Evolutionary conservation across 2,888 invertebrate species (phyloP).

Genomic region (Cosmia trapezina): DNA sequence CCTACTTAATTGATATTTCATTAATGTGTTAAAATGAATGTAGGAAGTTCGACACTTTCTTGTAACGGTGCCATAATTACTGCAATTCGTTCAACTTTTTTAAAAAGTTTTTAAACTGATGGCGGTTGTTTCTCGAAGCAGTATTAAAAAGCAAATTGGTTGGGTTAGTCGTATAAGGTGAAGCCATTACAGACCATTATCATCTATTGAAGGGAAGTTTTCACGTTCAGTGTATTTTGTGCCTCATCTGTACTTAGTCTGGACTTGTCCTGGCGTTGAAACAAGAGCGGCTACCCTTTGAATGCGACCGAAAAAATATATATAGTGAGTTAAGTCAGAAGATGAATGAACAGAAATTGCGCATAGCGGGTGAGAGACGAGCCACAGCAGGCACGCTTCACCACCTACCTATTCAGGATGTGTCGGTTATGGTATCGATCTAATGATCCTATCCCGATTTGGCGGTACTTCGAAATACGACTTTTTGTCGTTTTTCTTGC

Average conservation of each 20-base stretch:
- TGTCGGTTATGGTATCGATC: slow-evolving; percentile 87
- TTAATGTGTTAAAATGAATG: slow-evolving; percentile 39
- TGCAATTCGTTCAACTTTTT: slow-evolving; percentile 33
- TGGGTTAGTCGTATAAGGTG: slow-evolving; percentile 70
- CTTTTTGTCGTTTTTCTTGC: slow-evolving; percentile 86
- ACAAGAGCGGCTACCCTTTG: slow-evolving; percentile 70
- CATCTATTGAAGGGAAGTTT: slow-evolving; percentile 70
- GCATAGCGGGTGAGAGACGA: slow-evolving; percentile 67
- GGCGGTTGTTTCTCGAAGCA: slow-evolving; percentile 15
- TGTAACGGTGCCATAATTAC: slow-evolving; percentile 22
- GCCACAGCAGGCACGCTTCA: slow-evolving; percentile 80
- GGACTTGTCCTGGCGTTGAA: slow-evolving; percentile 49
- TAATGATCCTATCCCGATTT: slow-evolving; percentile 87
- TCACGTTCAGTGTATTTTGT: slow-evolving; percentile 61
- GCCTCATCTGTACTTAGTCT: slow-evolving; percentile 54
- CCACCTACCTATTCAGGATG: slow-evolving; percentile 89
- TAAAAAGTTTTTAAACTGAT: slow-evolving; percentile 16
- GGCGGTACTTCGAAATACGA: slow-evolving; percentile 81
- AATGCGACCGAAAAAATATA: slow-evolving; percentile 66
- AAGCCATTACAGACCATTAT: slow-evolving; percentile 72
- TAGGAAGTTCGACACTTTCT: slow-evolving; percentile 35
- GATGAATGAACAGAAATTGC: slow-evolving; percentile 85
- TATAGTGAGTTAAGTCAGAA: slow-evolving; percentile 65
- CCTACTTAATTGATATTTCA: slow-evolving; percentile 49
- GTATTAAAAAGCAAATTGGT: slow-evolving; percentile 56